Percentiles rank a stretch among this genome's conserved stretches.
phyloP scores from a whole-genome alignment of 2,797 vertebrate genomes.

The Eulemur rubriventer region DNA sequence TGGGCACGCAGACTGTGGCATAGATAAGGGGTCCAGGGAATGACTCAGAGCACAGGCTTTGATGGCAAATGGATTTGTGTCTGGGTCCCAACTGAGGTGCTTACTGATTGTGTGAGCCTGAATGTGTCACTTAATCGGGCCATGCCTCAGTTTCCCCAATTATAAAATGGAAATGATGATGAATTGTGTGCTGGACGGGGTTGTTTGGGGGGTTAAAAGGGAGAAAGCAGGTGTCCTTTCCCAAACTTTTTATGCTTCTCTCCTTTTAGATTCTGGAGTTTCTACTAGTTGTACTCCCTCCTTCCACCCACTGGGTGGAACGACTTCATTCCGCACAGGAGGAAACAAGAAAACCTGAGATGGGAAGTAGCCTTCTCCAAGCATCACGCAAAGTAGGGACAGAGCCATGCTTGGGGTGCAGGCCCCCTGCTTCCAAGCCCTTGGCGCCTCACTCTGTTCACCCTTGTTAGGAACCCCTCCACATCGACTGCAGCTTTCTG shows the following conservation, averaged over 20 bases:
- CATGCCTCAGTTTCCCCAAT: neutral
- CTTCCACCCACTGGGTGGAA: neutral
- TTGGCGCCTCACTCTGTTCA: neutral
- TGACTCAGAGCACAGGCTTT: neutral
- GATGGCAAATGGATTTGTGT: neutral
- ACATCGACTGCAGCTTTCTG: neutral
- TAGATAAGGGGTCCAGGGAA: neutral
- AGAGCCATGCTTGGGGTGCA: neutral
- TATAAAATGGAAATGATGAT: neutral
- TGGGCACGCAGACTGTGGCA: neutral
- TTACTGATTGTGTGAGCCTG: neutral
- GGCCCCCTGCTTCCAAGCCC: neutral
- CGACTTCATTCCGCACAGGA: neutral
- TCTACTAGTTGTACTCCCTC: no score
- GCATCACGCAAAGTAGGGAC: neutral
- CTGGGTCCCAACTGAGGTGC: neutral
- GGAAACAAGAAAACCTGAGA: neutral
- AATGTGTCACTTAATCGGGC: neutral
- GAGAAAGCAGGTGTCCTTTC: neutral
- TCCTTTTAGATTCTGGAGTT: neutral
- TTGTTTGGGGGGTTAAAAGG: neutral
- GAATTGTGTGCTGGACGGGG: neutral
- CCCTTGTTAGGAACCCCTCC: neutral
- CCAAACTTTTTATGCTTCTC: neutral
- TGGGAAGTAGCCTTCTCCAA: neutral